phyloP scores from a whole-genome alignment of 2,113 vertebrate genomes.

The Tragulus kanchil region DNA sequence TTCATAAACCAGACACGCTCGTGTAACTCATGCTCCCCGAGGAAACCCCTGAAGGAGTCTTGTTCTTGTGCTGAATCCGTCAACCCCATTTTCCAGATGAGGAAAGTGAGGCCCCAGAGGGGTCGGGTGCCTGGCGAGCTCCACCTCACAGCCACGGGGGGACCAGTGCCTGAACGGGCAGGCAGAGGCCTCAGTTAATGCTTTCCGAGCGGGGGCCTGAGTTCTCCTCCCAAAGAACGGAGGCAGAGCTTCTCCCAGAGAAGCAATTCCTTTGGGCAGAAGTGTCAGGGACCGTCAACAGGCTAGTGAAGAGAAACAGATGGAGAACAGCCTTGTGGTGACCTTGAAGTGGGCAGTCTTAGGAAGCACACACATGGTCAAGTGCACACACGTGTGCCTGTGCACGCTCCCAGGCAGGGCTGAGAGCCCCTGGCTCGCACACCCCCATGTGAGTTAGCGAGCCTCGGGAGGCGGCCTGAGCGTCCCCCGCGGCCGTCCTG shows the following conservation, averaged over 20 bases:
- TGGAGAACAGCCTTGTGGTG: background rate
- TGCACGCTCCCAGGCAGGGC: background rate
- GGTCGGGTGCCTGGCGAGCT: too few species aligned
- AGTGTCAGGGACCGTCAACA: background rate
- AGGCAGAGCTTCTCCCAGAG: background rate
- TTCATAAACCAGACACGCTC: too few species aligned
- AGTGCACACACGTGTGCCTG: accelerated
- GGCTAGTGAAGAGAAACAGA: background rate
- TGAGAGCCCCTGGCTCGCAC: background rate
- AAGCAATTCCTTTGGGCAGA: background rate
- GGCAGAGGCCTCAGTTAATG: background rate
- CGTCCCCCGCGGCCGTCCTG: background rate
- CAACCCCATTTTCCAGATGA: too few species aligned
- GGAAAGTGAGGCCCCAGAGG: too few species aligned
- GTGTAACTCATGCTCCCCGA: too few species aligned
- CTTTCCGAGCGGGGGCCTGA: too few species aligned
- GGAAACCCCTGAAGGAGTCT: too few species aligned
- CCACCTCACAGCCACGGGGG: too few species aligned
- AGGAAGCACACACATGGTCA: background rate
- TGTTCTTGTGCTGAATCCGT: too few species aligned
- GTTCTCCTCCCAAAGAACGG: background rate
- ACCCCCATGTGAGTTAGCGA: background rate
- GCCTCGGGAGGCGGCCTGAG: too few species aligned
- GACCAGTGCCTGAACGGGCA: too few species aligned
- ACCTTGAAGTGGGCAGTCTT: background rate